Evolutionary conservation across 2,113 vertebrate genomes (phyloP).

Genomic region (Tretioscincus oriximinensis): DNA sequence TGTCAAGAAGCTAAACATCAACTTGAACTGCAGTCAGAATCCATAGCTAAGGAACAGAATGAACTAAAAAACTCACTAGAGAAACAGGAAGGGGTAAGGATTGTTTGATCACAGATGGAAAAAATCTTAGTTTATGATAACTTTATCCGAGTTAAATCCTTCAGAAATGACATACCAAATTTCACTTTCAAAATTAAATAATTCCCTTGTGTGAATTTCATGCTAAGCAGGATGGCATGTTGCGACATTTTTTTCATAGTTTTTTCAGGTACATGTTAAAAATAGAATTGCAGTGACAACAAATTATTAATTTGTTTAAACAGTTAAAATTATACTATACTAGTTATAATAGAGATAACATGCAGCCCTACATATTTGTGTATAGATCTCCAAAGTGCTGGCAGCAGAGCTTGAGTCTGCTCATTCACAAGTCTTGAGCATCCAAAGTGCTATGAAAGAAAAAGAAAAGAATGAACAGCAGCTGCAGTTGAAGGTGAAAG

Average conservation of each 20-base stretch:
- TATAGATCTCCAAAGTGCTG: slow-evolving; percentile 82
- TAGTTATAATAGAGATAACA: slow-evolving; percentile 27
- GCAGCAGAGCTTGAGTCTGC: slow-evolving; percentile 75
- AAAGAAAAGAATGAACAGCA: slow-evolving; percentile 82
- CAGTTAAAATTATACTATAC: not conserved
- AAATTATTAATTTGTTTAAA: not conserved
- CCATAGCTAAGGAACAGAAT: slow-evolving; percentile 76
- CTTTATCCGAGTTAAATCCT: not conserved
- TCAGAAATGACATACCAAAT: not conserved
- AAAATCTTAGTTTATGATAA: slow-evolving; percentile 15
- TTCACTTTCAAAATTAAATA: not conserved
- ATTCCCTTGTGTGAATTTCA: not conserved
- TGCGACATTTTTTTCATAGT: not conserved
- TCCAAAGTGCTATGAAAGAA: slow-evolving; percentile 78
- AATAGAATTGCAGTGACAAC: not conserved
- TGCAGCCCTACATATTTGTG: slow-evolving; percentile 49
- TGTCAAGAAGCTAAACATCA: slow-evolving; percentile 84
- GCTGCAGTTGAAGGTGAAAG: slow-evolving; percentile 79
- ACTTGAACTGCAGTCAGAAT: slow-evolving; percentile 81
- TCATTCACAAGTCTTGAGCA: slow-evolving; percentile 75
- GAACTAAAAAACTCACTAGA: slow-evolving; percentile 82
- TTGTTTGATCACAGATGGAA: slow-evolving; percentile 6
- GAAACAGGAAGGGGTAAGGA: slow-evolving; percentile 83
- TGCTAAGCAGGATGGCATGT: not conserved
- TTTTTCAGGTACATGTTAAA: not conserved